Base-by-base conservation (phyloP, 2,888 invertebrate species). In the Antheraea assamensis region DNA sequence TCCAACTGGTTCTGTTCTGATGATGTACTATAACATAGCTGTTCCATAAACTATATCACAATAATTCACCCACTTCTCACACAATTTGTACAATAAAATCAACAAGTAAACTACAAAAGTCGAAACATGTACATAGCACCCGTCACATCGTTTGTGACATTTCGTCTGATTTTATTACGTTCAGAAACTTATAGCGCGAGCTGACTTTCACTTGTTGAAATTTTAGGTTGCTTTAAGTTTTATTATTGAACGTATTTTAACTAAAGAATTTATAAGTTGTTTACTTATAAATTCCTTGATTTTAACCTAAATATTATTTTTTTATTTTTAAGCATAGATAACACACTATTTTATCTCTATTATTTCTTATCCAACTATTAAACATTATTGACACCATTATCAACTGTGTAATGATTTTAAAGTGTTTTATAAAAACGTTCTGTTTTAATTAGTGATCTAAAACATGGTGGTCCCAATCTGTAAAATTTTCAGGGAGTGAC, bases 31-130 rank as follows among this genome's bases (percentile, higher is more conserved):
- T 84, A 89, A 83, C 93, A 93, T 92, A 85, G 78, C 87, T 88
- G 79, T 85, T 77, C 75, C 58, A 77, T 76, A 78, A 78, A 77
- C 79, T 73, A 79, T 86, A 78, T 79, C 84, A 83, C 82, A 78
- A 82, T 80, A 81, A 80, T 85, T 87, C 85, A 90, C 87, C 83
- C 82, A 87, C 78, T 84, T 88, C 79, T 87, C 83, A 88, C 85
- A 82, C 81, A 86, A 87, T 88, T 87, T 86, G 87, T 84, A 75
- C 87, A 84, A 78, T 87, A 89, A 89, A 92, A 91, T 93, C 93
- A 94, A 94, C 94, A 93, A 94, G 93, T 93, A 90, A 89, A 87
- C 81, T 88, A 87, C 79, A 87, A 87, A 90, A 89, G 86, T 83
- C 88, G 89, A 90, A 92, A 92, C 92, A 92, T 84, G 88, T 77